Percentiles rank a stretch among this genome's conserved stretches.
Evolutionary conservation across 64 coral and sea anemone species (phyloP).

Genomic region (Pocillopora damicornis): DNA sequence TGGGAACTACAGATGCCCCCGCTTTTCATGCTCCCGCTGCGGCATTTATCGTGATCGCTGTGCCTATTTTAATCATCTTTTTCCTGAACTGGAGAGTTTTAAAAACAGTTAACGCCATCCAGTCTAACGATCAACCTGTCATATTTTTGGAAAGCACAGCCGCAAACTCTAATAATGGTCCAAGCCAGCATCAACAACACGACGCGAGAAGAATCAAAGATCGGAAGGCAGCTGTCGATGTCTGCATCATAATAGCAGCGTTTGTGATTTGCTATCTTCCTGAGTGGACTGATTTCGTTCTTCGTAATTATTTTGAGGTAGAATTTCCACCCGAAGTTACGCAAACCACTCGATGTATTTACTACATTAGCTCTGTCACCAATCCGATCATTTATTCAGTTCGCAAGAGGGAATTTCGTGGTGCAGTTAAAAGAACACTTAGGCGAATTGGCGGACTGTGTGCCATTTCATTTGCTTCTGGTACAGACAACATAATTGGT

Average conservation of each 20-base stretch:
- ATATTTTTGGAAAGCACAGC: no score
- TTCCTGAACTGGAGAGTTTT: neutral
- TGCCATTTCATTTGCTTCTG: no score
- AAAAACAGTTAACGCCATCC: neutral
- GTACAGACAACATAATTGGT: no score
- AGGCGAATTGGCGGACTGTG: neutral
- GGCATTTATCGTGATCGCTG: no score
- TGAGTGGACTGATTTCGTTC: no score
- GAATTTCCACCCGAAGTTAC: no score
- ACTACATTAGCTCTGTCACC: neutral
- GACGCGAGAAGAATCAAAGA: neutral
- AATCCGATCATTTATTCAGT: neutral
- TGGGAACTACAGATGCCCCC: no score
- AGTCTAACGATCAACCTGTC: no score
- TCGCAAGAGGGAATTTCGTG: neutral
- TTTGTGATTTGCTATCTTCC: no score
- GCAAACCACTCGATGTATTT: neutral
- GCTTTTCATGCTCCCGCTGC: no score
- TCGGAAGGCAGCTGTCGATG: neutral
- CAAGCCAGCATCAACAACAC: neutral
- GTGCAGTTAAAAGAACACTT: neutral
- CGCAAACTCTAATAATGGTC: neutral
- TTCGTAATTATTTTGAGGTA: no score
- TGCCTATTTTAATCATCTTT: neutral
- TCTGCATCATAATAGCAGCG: neutral